Percentiles rank a stretch among this genome's conserved stretches.
Conservation (phyloP, 2,888 invertebrate species). For the Actias luna region DNA sequence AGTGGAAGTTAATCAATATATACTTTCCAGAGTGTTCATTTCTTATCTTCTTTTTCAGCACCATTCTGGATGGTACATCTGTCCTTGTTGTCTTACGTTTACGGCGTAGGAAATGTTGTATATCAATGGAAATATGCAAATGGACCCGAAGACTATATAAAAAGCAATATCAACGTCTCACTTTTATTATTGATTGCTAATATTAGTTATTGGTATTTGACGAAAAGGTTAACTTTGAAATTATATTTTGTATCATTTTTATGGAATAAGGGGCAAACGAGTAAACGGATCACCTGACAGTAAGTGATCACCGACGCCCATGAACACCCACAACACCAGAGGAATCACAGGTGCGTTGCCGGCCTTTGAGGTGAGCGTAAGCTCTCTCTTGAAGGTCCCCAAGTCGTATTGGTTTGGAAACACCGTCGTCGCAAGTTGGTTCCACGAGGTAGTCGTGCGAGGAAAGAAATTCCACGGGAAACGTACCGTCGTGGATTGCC, state of each 20-base stretch:
- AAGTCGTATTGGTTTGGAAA: too few relatives aligned
- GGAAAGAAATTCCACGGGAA: too few relatives aligned
- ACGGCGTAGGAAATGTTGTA: constrained; percentile 48
- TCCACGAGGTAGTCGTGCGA: too few relatives aligned
- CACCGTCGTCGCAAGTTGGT: too few relatives aligned
- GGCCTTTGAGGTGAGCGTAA: too few relatives aligned
- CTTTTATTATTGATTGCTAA: constrained; percentile 47
- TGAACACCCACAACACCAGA: too few relatives aligned
- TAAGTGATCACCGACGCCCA: too few relatives aligned
- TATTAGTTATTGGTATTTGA: constrained; percentile 59
- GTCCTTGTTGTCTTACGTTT: constrained; percentile 51
- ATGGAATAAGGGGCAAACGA: too few relatives aligned
- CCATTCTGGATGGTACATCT: constrained; percentile 57
- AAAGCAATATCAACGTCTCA: constrained; percentile 57
- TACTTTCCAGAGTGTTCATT: neutral
- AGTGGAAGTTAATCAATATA: neutral
- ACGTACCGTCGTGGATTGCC: too few relatives aligned
- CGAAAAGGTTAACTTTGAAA: constrained; percentile 42
- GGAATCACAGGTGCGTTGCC: too few relatives aligned
- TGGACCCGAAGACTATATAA: constrained; percentile 48
- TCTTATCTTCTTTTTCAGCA: constrained; percentile 34
- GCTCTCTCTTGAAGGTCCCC: too few relatives aligned
- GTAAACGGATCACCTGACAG: too few relatives aligned
- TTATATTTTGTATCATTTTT: neutral
- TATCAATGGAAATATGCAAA: constrained; percentile 51